Base-by-base conservation (phyloP, 2,113 vertebrate species). In the Tor tambroides region DNA sequence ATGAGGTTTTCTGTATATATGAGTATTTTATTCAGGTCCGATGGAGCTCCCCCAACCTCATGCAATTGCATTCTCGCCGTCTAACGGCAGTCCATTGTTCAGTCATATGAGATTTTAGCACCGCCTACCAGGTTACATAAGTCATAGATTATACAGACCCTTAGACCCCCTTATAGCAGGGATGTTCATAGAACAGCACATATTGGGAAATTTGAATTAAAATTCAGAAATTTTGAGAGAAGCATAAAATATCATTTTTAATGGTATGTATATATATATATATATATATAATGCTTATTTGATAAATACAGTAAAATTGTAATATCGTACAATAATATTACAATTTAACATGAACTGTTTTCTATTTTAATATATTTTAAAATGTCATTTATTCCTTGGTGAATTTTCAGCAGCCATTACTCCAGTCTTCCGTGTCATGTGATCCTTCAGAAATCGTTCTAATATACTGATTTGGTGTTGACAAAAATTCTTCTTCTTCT, bases 31-130 rank as follows among this genome's bases (percentile, higher is more conserved):
- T 85, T 89, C 63, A 82, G 63, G 46, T 77, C 86, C 69, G 84
- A 89, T 75, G 56, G 83, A 41, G 83, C 78, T 46, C 26, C 41
- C 17, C 43, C 28, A 19, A 2, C 28, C 65, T 83, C 35, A 61
- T 63, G 54, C 32, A 41, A 61, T 80, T 78, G 51, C 75, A 82
- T 21, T 63, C 41, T 46, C 51, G 11, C 49, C 69, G 59, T 76
- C 83, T 82, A 85, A 89, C 11, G 56, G 72, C 72, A 80, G 84
- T 43, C 72, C 63, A 87, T 83, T 81, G 86, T 79, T 85, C 17
- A 85, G 67, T 56, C n/a, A 15, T 63, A 67, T 51, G 61, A 74
- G 28, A 88, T 67, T 83, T 87, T 51, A 90, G 80, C 38, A 1
- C 32, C 61, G 85, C 82, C 51, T 51, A 71, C 23, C 38, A 81